Conservation (phyloP, 2,113 vertebrate genomes). For the Cygnus buccinator region DNA sequence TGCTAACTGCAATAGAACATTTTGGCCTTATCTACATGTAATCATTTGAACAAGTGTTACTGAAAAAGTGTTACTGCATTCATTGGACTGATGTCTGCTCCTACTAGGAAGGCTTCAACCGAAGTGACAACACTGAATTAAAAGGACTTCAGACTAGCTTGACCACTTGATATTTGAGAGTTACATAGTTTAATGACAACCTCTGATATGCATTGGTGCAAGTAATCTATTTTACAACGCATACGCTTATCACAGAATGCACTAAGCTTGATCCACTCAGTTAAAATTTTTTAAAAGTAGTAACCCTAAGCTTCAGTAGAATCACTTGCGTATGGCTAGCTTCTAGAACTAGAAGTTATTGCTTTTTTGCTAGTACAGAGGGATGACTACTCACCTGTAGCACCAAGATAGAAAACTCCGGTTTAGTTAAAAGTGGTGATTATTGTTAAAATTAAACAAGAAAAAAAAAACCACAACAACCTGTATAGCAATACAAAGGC, state of each 20-base stretch:
- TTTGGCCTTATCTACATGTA: not conserved
- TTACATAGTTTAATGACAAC: not conserved
- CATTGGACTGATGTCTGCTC: not conserved
- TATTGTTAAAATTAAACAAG: not conserved
- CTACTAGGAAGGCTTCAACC: not conserved
- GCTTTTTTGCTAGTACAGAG: not conserved
- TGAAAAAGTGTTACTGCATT: not conserved
- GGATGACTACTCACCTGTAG: not conserved
- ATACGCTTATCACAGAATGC: not conserved
- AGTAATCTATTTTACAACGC: not conserved
- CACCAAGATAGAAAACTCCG: not conserved
- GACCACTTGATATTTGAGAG: not conserved
- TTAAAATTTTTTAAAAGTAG: not conserved
- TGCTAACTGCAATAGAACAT: not conserved
- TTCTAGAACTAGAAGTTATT: not conserved
- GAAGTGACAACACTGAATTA: not conserved
- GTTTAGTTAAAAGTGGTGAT: not conserved
- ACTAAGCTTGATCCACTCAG: not conserved
- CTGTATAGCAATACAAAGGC: not conserved
- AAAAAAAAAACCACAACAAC: not conserved
- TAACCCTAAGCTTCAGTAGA: not conserved
- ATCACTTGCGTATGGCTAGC: not conserved
- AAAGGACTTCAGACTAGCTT: not conserved
- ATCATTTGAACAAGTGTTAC: not conserved
- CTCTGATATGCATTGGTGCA: not conserved